Percentiles rank a stretch among this genome's conserved stretches.
Evolutionary conservation across 2,797 vertebrate species (phyloP).

Genomic region (Buceros bicornis): DNA sequence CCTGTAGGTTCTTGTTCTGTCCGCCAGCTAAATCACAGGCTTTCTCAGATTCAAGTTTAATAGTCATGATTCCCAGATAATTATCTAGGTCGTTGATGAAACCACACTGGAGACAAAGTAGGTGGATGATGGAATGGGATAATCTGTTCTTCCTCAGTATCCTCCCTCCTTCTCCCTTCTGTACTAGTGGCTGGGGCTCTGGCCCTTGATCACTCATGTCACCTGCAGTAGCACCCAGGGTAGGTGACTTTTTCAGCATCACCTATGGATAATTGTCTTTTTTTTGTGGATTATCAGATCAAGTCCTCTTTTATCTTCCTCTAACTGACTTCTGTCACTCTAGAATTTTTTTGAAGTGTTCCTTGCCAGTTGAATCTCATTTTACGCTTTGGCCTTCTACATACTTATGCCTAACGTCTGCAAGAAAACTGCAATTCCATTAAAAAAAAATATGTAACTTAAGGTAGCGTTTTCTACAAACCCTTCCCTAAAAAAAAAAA

Average conservation of each 20-base stretch:
- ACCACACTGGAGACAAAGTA: neutral
- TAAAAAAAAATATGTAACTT: neutral
- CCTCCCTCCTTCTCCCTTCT: neutral
- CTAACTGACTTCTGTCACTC: neutral
- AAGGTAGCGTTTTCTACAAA: neutral
- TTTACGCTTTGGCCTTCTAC: neutral
- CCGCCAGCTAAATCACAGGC: neutral
- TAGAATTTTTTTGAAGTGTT: neutral
- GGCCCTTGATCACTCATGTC: neutral
- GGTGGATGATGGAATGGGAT: neutral
- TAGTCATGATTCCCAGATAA: neutral
- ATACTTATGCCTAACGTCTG: neutral
- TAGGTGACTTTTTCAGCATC: neutral
- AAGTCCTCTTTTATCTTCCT: conserved; percentile 5
- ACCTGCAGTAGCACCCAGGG: neutral
- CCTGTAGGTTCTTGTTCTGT: neutral
- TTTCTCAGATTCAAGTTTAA: neutral
- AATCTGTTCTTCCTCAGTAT: neutral
- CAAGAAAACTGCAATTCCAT: neutral
- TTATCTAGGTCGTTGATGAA: neutral
- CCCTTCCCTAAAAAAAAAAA: neutral
- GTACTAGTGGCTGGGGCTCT: neutral
- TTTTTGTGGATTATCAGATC: conserved; percentile 17
- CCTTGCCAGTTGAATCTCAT: neutral
- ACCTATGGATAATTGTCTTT: neutral